Conservation (phyloP, 2,888 invertebrate genomes). For the Philereme vetulata region DNA sequence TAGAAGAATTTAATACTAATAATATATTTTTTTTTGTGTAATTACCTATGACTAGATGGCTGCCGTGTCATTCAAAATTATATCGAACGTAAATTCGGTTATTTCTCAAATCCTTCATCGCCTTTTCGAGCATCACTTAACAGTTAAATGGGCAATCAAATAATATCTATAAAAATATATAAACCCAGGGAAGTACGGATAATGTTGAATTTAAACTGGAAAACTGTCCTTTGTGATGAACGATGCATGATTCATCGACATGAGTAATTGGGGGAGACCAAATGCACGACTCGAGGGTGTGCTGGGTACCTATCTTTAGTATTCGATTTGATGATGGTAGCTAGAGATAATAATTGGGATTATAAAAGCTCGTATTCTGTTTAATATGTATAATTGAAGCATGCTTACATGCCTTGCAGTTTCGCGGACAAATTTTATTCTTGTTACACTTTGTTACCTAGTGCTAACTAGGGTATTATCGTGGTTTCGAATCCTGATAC, state of each 20-base stretch:
- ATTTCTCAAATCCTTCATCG: neutral
- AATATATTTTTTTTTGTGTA: neutral
- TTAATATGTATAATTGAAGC: too few relatives aligned
- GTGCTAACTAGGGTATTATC: too few relatives aligned
- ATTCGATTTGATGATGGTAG: neutral
- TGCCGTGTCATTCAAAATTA: neutral
- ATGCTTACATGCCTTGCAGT: too few relatives aligned
- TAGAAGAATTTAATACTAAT: neutral
- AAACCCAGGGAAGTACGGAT: conserved; percentile 27
- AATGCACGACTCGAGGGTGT: conserved; percentile 31
- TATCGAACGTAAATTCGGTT: neutral
- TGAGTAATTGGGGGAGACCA: conserved; percentile 65
- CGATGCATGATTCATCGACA: conserved; percentile 75
- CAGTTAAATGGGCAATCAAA: neutral
- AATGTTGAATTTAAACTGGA: conserved; percentile 40
- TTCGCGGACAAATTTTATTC: too few relatives aligned
- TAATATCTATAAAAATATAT: neutral
- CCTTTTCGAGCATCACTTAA: neutral
- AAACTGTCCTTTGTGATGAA: conserved; percentile 63
- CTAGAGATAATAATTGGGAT: too few relatives aligned
- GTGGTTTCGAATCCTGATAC: too few relatives aligned
- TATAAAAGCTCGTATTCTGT: too few relatives aligned
- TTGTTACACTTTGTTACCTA: too few relatives aligned
- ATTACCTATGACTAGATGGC: conserved; percentile 10
- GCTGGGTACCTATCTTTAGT: neutral